Evolutionary conservation across 1,140 invertebrate species (phyloP).

Genomic region (Drosophila virilis): DNA sequence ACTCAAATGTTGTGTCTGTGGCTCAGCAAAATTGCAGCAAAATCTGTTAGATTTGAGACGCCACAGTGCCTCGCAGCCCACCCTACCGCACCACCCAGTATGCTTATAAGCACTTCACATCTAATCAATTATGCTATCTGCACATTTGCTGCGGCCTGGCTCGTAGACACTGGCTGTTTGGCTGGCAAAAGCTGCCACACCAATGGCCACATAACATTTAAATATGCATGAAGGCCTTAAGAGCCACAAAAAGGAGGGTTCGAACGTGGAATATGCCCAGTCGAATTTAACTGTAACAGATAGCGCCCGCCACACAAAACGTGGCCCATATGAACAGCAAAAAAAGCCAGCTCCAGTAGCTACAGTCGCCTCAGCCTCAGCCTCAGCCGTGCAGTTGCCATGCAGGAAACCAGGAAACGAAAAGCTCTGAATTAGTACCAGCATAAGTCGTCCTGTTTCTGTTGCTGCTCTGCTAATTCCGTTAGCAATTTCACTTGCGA

Average conservation of each 20-base stretch:
- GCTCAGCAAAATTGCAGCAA: constrained; percentile 23
- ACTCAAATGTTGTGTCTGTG: constrained; percentile 13
- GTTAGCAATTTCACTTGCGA: constrained; percentile 72
- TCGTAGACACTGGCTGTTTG: constrained; percentile 40
- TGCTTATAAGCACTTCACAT: constrained; percentile 77
- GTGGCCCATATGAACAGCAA: constrained; percentile 1
- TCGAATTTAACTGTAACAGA: constrained; percentile 62
- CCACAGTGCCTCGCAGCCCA: neutral
- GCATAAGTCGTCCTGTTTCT: constrained; percentile 27
- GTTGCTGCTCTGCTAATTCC: constrained; percentile 74
- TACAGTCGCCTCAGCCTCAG: too few relatives aligned
- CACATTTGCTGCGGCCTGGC: constrained; percentile 54
- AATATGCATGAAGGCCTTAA: constrained; percentile 76
- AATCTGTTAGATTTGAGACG: constrained; percentile 22
- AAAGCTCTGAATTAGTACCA: constrained; percentile 39
- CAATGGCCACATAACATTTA: constrained; percentile 79
- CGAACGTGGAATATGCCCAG: constrained; percentile 35
- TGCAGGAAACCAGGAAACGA: neutral
- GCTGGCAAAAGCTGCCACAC: constrained; percentile 10
- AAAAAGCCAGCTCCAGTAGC: neutral
- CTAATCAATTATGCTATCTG: constrained; percentile 80
- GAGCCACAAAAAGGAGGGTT: constrained; percentile 12
- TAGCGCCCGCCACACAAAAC: constrained; percentile 43
- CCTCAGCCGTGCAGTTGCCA: neutral
- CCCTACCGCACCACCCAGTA: constrained; percentile 4